These are phyloP conservation scores for Actenoides hombroni DNA, from an alignment of 2,113 vertebrate genomes.

Conservation along the genomic window DNA sequence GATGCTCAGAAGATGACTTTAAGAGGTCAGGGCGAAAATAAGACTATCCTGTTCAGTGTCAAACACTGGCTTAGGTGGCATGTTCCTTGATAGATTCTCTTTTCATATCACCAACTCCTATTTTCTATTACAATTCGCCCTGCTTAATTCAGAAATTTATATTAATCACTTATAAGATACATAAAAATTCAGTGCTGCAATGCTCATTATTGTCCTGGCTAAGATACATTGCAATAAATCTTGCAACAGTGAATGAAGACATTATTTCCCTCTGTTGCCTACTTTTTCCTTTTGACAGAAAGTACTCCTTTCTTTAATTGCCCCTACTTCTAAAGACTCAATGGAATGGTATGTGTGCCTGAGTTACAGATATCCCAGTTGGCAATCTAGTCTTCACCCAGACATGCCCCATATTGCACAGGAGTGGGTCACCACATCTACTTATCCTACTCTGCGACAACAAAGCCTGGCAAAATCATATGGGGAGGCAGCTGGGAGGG, in stretches of 20 bases:
- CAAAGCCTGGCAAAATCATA: neutral
- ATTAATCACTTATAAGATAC: neutral
- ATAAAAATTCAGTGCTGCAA: neutral
- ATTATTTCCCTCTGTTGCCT: neutral
- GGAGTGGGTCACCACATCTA: neutral
- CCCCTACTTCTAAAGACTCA: neutral
- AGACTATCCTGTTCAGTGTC: neutral
- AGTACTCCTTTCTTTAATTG: neutral
- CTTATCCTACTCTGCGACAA: neutral
- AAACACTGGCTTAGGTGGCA: neutral
- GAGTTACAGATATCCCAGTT: neutral
- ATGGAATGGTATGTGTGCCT: neutral
- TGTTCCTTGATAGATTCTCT: neutral
- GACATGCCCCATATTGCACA: neutral
- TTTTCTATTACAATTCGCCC: neutral
- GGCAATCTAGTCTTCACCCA: neutral
- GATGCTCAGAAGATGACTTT: neutral
- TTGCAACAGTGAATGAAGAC: neutral
- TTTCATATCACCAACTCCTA: neutral
- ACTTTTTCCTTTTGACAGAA: neutral
- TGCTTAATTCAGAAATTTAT: neutral
- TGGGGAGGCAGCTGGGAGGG: rapidly evolving
- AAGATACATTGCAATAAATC: neutral
- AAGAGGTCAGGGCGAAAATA: neutral
- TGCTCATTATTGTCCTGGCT: neutral